Evolutionary conservation across 1,140 invertebrate species (phyloP).

Genomic region (Drosophila trapezifrons): DNA sequence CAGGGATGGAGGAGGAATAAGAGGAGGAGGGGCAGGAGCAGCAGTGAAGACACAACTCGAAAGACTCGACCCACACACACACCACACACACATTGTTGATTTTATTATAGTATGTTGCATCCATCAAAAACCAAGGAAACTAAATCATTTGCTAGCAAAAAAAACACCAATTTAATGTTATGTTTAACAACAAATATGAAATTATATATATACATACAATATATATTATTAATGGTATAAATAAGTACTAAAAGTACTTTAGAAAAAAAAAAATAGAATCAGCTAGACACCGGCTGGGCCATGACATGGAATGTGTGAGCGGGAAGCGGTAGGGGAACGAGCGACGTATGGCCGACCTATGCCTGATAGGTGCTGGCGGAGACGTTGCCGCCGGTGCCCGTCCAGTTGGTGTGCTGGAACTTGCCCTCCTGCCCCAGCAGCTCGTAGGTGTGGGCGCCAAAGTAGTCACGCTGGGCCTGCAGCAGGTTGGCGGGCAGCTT

Average conservation of each 20-base stretch:
- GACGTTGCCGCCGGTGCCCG: conserved; percentile 97
- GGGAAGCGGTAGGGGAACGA: conserved; percentile 8
- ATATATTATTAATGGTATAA: conserved; percentile 48
- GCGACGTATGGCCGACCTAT: conserved; percentile 85
- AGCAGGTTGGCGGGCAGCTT: conserved; percentile 95
- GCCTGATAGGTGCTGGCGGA: conserved; percentile 98
- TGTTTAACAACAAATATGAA: conserved; percentile 55
- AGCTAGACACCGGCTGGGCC: conserved; percentile 10
- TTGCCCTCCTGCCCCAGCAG: conserved; percentile 93
- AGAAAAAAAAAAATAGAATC: conserved; percentile 38
- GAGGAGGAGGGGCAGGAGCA: not conserved
- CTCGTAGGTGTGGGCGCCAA: conserved; percentile 99
- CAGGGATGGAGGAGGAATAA: conserved; percentile 11
- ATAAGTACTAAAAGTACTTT: conserved; percentile 59
- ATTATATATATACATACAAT: conserved; percentile 44
- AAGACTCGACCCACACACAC: conserved; percentile 57
- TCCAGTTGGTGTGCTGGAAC: conserved; percentile 99
- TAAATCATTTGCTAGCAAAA: conserved; percentile 42
- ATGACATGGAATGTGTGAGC: conserved; percentile 51
- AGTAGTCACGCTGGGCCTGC: conserved; percentile 99
- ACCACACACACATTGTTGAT: conserved; percentile 45
- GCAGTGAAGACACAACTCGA: conserved; percentile 45
- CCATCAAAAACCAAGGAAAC: conserved; percentile 28
- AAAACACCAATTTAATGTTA: conserved; percentile 74
- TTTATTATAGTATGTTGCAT: conserved; percentile 33